Base-by-base conservation (phyloP, 2,113 vertebrate species). In the Meles meles region DNA sequence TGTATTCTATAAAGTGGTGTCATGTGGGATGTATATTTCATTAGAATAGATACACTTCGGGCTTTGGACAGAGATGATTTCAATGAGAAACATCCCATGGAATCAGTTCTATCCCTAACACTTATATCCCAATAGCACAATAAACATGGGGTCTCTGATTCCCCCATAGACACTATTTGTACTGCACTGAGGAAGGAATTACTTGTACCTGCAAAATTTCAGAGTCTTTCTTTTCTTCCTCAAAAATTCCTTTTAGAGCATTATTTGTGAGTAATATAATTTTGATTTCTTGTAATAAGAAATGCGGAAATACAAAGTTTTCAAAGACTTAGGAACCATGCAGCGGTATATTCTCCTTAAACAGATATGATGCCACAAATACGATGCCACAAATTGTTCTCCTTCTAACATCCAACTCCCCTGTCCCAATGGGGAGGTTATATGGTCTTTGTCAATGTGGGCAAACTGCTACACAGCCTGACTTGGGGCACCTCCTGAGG, bases 261-360 rank as follows among this genome's bases (percentile, higher is more conserved):
- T 84, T 96, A 94, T 88, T 87, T 83, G 31, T 89, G 87, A 37
- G 37, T n/a, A 39, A 47, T 31, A 44, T 31, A 47, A 77, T 47
- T 77, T 47, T 44, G 15, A 77, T 77, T 5, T 88, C 39, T 49
- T 52, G 55, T 90, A 95, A 95, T 0, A 77, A 77, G 44, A 92
- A 87, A 39, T 47, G 49, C 31, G 72, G 55, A 96, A 94, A 87
- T 6, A 61, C 55, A 79, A 95, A 72, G 1, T 49, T 92, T 88
- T 87, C 69, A 61, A 93, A 91, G 77, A 89, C 49, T 82, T 57
- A 34, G 44, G 67, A 81, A 82, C 42, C 39, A 88, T 15, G 59
- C 52, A 44, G 31, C 67, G 29, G 83, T 89, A 92, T 92, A 90
- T 85, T 63, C 63, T 93, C 49, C 44, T 82, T 71, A 6, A 29